Percentiles rank a stretch among this genome's conserved stretches.
These are phyloP conservation scores for Poecile montanus DNA, from an alignment of 2,797 vertebrate genomes.

Conservation along the genomic window DNA sequence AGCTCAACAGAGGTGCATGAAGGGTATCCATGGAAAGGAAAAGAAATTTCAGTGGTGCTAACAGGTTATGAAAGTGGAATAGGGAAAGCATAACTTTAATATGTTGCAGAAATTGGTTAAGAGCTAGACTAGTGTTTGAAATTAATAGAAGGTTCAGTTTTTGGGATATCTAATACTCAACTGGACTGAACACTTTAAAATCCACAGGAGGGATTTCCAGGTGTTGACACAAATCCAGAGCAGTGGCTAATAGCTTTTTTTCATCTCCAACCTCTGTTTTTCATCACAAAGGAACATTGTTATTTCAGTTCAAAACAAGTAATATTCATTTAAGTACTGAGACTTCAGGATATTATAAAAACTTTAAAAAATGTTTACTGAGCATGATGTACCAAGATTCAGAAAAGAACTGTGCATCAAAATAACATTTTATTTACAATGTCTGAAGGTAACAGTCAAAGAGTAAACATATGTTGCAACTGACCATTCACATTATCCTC, in stretches of 20 bases:
- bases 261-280: not conserved
- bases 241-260: not conserved
- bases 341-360: not conserved
- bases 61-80: not conserved
- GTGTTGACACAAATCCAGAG: not conserved
- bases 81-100: not conserved
- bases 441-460: not conserved
- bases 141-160: not conserved
- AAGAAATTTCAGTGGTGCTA: not conserved
- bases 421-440: not conserved
- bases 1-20: accelerated
- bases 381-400: not conserved
- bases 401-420: not conserved
- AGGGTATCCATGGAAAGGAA: not conserved
- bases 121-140: not conserved
- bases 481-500: not conserved
- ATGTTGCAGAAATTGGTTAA: not conserved
- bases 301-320: not conserved
- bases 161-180: not conserved
- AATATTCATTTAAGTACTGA: not conserved
- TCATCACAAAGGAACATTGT: not conserved
- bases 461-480: not conserved
- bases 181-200: not conserved
- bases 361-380: not conserved
- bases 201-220: not conserved